Evolutionary conservation across 2,797 vertebrate genomes (phyloP), one percentile per base, ranked within the genome.

Genomic region (Lates japonicus): DNA sequence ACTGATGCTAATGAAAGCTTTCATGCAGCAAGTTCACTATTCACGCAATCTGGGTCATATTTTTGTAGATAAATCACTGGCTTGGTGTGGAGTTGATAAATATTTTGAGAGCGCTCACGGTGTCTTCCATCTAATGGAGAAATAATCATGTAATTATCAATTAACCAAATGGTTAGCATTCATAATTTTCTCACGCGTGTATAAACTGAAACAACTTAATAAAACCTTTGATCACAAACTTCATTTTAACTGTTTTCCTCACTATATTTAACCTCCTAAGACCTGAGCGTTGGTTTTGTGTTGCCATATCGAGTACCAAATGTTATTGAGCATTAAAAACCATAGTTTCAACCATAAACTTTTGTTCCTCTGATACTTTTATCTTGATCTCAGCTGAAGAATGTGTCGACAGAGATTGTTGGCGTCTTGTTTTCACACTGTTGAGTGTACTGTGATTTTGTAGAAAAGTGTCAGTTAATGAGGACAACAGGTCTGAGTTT

Each of bases 1-100:
- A 3, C n/a, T 33, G 76, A 59, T 16, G 64, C 31, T 67, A 49
- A 67, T 1, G 44, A 44, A 25, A 33, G 46, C 68, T n/a, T n/a
- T 54, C 2, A 5, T 33, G 57, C 42, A 20, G 33, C 57, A 29
- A 51, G n/a, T 10, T 42, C 8, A 7, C 25, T 25, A 22, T 64
- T 25, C 16, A 7, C 12, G 25, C 39, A 46, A 20, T 29, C 33
- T 46, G 42, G 5, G 42, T 33, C 13, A 20, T 64, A 48, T 16
- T 7, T 64, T 7, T 20, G 5, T 4, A 6, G 2, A 64, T 20
- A 19, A 33, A 64, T 48, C 62, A 33, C 6, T 29, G 25, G 41
- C 2, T 5, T 29, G 17, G 4, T 11, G 10, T 51, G 2, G 2
- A 33, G 31, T 10, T 58, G 9, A 58, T 10, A 17, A 58, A 35